These are phyloP conservation scores for Crypturellus tataupa DNA, from an alignment of 2,797 vertebrate species.

Conservation along the genomic window DNA sequence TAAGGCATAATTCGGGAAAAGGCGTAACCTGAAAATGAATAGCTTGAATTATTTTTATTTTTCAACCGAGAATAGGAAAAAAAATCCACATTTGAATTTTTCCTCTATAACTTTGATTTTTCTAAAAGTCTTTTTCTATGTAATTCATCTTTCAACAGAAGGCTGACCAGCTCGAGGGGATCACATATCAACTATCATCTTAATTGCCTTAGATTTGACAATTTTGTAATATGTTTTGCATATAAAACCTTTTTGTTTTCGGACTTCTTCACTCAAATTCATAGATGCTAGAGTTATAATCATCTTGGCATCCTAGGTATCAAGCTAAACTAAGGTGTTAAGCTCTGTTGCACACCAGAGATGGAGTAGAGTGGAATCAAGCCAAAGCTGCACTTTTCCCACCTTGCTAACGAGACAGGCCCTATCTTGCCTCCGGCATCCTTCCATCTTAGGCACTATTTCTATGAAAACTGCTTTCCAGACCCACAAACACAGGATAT, in stretches of 20 bases:
- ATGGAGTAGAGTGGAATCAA: background rate
- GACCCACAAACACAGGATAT: accelerated
- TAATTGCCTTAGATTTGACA: background rate
- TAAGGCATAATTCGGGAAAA: background rate
- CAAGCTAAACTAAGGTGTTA: background rate
- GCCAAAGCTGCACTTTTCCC: background rate
- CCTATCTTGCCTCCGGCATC: accelerated
- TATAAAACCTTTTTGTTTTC: background rate
- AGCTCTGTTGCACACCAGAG: background rate
- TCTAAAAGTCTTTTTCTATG: background rate
- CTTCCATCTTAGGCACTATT: background rate
- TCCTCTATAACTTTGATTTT: background rate
- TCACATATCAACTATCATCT: background rate
- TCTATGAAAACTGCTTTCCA: background rate
- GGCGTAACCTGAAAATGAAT: background rate
- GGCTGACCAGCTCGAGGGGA: background rate
- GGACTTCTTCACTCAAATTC: background rate
- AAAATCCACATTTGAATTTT: background rate
- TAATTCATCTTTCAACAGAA: background rate
- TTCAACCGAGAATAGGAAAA: background rate
- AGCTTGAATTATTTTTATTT: background rate
- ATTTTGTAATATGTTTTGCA: background rate
- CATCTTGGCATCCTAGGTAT: background rate
- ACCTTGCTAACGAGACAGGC: accelerated
- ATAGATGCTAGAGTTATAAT: background rate